Base-by-base conservation (phyloP, 2,888 invertebrate genomes). In the Tipula unca region DNA sequence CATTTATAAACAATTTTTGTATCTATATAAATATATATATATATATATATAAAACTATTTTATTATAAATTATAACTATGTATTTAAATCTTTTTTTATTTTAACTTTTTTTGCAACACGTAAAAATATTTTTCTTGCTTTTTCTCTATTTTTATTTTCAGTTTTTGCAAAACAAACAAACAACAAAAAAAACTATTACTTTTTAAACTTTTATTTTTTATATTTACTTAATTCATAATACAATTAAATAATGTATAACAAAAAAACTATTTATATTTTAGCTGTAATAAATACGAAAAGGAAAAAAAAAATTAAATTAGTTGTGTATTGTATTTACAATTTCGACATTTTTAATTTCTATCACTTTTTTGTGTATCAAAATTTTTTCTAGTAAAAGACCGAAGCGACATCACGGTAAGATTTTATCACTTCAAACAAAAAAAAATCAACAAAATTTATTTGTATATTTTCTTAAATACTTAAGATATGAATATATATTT, bases 1-100 rank as follows among this genome's bases (percentile, higher is more conserved):
- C 85, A 85, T 85, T 85, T 85, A 85, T 85, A 83, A 83, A 83
- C 17, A 25, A 82, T 69, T 69, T 17, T 4, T 32, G 32, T 32
- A 32, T 32, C 32, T 32, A 17, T 69, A 20, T 17, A 69, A n/a
- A 17, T 69, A 69, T 69, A n/a, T n/a, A n/a, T n/a, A n/a, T 69
- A 5, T 20, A 6, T 32, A 6, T 29, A 29, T 25, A 29, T 29
- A 82, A 29, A 82, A 83, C 35, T 32, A 83, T 32, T 32, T n/a
- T 32, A 83, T 32, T 29, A 29, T 14, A 82, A 29, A 29, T 69
- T 69, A 69, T 69, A 20, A 69, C 25, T 69, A 69, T 69, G 3
- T 69, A 69, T 17, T 69, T n/a, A n/a, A n/a, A n/a, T 69, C 69
- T 69, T 69, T 69, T 32, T 69, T 69, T 54, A 54, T 54, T 54